Conservation (phyloP, 2,797 vertebrate species). For the Sebastolobus alascanus region DNA sequence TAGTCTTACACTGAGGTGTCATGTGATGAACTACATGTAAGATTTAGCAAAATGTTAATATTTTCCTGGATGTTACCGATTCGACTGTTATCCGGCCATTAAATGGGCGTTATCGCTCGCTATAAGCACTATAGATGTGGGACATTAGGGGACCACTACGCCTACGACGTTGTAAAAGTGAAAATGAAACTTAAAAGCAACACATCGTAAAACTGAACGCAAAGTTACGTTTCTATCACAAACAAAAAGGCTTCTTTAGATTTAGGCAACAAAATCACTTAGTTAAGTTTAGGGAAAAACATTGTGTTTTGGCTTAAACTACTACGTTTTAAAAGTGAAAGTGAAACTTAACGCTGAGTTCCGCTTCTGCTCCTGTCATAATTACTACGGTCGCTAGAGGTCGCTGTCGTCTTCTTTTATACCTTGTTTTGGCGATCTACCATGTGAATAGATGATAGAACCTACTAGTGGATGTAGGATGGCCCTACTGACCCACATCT, state of each 20-base stretch:
- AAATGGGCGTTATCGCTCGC: too few relatives aligned
- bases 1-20: background rate
- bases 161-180: too few relatives aligned
- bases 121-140: too few relatives aligned
- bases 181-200: background rate
- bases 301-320: background rate
- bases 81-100: too few relatives aligned
- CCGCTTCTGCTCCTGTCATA: background rate
- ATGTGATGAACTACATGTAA: background rate
- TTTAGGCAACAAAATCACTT: background rate
- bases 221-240: background rate
- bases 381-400: background rate
- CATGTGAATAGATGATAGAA: too few relatives aligned
- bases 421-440: too few relatives aligned
- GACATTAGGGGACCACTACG: too few relatives aligned
- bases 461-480: too few relatives aligned
- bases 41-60: background rate
- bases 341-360: background rate
- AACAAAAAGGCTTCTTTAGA: background rate
- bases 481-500: too few relatives aligned
- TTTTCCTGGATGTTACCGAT: background rate
- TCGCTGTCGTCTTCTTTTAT: background rate
- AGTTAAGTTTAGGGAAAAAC: too few relatives aligned
- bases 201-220: background rate
- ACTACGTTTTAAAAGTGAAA: background rate